phyloP scores from a whole-genome alignment of 2,888 invertebrate species.

The Acleris laterana region DNA sequence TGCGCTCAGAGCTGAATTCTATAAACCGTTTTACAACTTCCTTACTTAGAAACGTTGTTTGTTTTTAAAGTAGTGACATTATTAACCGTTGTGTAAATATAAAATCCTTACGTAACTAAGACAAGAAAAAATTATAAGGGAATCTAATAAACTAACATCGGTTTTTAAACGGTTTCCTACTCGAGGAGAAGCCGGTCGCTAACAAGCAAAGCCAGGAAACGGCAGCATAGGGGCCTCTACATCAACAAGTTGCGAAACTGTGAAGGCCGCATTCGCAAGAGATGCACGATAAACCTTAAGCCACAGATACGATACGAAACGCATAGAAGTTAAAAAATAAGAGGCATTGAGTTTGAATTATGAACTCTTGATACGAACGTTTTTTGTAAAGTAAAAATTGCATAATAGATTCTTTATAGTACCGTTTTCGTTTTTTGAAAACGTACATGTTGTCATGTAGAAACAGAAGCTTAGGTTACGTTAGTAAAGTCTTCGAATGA shows the following conservation, averaged over 20 bases:
- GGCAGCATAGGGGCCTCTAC: slow-evolving; percentile 23
- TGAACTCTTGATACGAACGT: too few species aligned
- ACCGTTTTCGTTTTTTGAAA: too few species aligned
- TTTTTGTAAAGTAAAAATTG: too few species aligned
- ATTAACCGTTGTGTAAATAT: background rate
- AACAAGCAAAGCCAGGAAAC: slow-evolving; percentile 26
- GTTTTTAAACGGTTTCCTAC: too few species aligned
- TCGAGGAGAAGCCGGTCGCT: too few species aligned
- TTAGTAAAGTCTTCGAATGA: too few species aligned
- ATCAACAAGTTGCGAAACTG: slow-evolving; percentile 24
- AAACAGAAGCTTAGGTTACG: too few species aligned
- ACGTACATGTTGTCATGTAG: too few species aligned
- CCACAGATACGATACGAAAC: background rate
- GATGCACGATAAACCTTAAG: slow-evolving; percentile 11
- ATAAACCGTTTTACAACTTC: slow-evolving; percentile 77
- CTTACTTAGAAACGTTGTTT: slow-evolving; percentile 59
- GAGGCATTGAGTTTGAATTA: too few species aligned
- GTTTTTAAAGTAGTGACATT: background rate
- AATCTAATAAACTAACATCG: too few species aligned
- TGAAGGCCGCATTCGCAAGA: slow-evolving; percentile 27
- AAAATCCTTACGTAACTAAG: background rate
- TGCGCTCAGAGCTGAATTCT: slow-evolving; percentile 57
- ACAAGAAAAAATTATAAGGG: too few species aligned
- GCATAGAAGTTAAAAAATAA: background rate
- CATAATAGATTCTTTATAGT: too few species aligned